Base-by-base conservation (phyloP, 2,113 vertebrate species). In the Oxyruncus cristatus region DNA sequence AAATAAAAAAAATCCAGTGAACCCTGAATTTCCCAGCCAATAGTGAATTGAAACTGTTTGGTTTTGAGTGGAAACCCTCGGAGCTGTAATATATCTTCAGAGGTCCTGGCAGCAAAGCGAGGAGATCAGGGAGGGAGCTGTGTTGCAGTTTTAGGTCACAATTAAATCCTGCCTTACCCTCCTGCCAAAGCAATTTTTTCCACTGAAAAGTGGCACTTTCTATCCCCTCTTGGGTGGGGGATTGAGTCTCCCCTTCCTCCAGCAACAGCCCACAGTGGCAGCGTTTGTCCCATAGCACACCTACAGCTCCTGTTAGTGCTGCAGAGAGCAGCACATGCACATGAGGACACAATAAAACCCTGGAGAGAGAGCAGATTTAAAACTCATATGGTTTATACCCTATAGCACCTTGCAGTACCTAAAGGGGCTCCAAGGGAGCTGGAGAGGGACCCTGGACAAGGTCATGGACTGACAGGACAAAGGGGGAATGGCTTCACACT, bases 1-100 rank as follows among this genome's bases (percentile, higher is more conserved):
- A 97, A 97, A 94, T 92, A 93, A 94, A 94, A 94, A 91, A 65
- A 71, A 42, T 52, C 78, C 74, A 73, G 62, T 71, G 85, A 92
- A 85, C 85, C 88, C 89, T 88, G 92, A 89, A 66, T 93, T 97
- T 96, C 67, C 32, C 44, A 79, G 42, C 15, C 8, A 4, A 41
- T 50, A 53, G 85, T 15, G 53, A 91, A 74, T 46, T 75, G 95
- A 56, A 85, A 44, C 33, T 41, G 72, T 24, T 94, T 41, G 4
- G n/a, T 65, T 96, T 79, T 65, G 65, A 94, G 88, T 9, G 19
- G 90, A 87, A 88, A 49, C 53, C 15, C 76, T 65, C 11, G 2
- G 74, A 79, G 83, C 72, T 74, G 58, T 49, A 46, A 70, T 52
- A 14, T 39, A 68, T 83, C 92, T 59, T 32, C 75, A 66, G 75